Base-by-base conservation (phyloP, 2,888 invertebrate genomes). In the Silvanus unidentatus region DNA sequence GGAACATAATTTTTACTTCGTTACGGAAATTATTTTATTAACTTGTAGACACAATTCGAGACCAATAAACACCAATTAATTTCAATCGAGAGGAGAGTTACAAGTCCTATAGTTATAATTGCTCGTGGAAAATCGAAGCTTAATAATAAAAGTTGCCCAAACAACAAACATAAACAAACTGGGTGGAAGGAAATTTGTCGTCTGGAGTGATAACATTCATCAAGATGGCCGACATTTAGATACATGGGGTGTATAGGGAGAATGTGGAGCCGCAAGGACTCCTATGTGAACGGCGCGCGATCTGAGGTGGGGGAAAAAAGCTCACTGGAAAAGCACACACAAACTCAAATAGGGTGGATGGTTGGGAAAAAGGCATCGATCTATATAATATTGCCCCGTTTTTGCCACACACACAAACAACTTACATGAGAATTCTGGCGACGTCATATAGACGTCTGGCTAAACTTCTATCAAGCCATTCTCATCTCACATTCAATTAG, bases 371-470 rank as follows among this genome's bases (percentile, higher is more conserved):
- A 57, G 53, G 54, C 64, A 68, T 69, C 66, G 68, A 68, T 68
- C 65, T 64, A 22, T 22, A 22, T 22, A 22, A 22, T 22, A 22
- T 22, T 58, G 57, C 44, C 50, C 58, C 58, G 58, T 61, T 59
- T 55, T n/a, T n/a, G n/a, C 58, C 57, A 61, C 49, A 52, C 34
- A 54, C 59, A 62, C 60, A 59, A 62, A 61, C 61, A 59, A 57
- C n/a, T 4, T 22, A 22, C 8, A 22, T 11, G 32, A 32, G 32
- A 32, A 32, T 32, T 22, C 4, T 22, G 22, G 22, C 32, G 12
- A 12, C 59, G 66, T 62, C 67, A 60, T 67, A 66, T 66, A 69
- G 68, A 69, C 69, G 69, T 69, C 69, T 68, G 64, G 48, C 39
- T 27, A 51, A 48, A 57, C 62, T 58, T 55, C 57, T 58, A 60